A percentile compares a stretch with the other conserved stretches of the same genome.
Evolutionary conservation across 2,113 vertebrate species (phyloP).

Genomic region (Trogon melanurus): DNA sequence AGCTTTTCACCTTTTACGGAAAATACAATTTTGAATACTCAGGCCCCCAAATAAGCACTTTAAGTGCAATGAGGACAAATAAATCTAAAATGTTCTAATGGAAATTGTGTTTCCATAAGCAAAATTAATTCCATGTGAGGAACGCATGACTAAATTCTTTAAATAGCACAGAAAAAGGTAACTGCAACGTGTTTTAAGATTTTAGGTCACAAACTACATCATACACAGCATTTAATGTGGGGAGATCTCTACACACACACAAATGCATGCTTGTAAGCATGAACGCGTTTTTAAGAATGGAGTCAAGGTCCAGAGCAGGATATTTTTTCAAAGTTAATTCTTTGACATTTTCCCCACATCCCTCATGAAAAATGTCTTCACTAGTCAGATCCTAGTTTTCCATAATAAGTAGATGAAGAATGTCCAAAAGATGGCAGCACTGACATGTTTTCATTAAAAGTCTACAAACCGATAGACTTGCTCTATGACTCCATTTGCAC

Average conservation of each 20-base stretch:
- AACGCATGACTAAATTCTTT: not conserved
- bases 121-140: not conserved
- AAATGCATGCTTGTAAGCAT: not conserved
- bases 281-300: not conserved
- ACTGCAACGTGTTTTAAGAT: not conserved
- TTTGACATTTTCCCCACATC: not conserved
- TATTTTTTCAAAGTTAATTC: not conserved
- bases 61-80: not conserved
- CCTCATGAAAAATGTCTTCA: not conserved
- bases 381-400: not conserved
- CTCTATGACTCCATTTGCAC: not conserved
- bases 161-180: not conserved
- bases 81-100: not conserved
- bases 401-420: not conserved
- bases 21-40: not conserved
- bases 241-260: not conserved
- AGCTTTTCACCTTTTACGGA: not conserved
- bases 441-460: not conserved
- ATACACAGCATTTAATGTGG: not conserved
- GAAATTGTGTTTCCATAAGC: not conserved
- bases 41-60: not conserved
- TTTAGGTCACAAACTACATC: not conserved
- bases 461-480: not conserved
- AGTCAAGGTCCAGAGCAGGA: not conserved
- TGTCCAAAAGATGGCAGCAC: constrained; percentile 53